phyloP scores from a whole-genome alignment of 1,140 invertebrate genomes.

The Monochamus saltuarius region DNA sequence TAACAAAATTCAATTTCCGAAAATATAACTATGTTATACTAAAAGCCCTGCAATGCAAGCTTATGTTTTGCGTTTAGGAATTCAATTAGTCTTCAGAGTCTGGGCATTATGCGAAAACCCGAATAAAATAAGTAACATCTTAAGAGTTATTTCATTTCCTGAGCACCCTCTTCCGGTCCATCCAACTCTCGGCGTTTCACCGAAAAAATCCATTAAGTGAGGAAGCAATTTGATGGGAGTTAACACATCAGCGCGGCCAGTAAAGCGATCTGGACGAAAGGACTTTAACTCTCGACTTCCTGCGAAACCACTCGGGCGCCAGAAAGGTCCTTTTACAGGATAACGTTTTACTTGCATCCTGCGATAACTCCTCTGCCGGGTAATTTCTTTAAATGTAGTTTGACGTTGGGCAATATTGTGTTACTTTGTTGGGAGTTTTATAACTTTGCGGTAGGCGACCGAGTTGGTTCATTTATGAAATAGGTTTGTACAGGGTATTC shows the following conservation, averaged over 20 bases:
- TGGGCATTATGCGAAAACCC: neutral
- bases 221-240: conserved; percentile 44
- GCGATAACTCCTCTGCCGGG: too few species aligned
- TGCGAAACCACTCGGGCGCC: conserved; percentile 5
- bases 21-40: too few species aligned
- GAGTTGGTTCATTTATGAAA: conserved; percentile 6
- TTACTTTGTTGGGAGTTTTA: too few species aligned
- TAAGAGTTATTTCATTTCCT: conserved; percentile 25
- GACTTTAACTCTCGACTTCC: conserved; percentile 15
- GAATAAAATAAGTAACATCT: conserved; percentile 3
- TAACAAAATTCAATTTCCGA: too few species aligned
- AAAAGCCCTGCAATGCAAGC: too few species aligned
- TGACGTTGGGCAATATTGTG: too few species aligned
- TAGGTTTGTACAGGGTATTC: too few species aligned
- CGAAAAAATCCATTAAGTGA: conserved; percentile 43
- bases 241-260: conserved; percentile 40
- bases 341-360: too few species aligned
- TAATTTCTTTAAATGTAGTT: too few species aligned
- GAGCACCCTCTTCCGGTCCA: too few species aligned
- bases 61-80: neutral
- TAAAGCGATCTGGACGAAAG: conserved; percentile 27
- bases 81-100: conserved; percentile 11
- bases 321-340: too few species aligned
- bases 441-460: neutral
- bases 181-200: neutral